phyloP scores from a whole-genome alignment of 2,888 invertebrate genomes.

The Cyaniris semiargus region DNA sequence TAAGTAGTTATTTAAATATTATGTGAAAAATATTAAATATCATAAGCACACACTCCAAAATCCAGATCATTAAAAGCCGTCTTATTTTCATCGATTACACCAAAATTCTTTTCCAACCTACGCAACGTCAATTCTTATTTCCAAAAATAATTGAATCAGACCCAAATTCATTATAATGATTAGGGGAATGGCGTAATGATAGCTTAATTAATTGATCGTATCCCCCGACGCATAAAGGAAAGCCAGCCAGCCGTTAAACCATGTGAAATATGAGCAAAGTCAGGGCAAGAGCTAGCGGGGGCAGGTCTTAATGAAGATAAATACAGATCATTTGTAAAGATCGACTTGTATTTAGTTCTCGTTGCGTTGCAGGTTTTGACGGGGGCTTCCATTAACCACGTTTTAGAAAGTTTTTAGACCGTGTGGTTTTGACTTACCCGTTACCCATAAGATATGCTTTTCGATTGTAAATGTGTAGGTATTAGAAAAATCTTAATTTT shows the following conservation, averaged over 20 bases:
- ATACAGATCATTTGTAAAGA: constrained; percentile 76
- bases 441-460: not conserved
- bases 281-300: constrained; percentile 72
- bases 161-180: constrained; percentile 67
- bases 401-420: not conserved
- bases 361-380: constrained; percentile 10
- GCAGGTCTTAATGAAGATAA: constrained; percentile 78
- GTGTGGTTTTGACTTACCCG: not conserved
- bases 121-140: constrained; percentile 35
- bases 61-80: not conserved
- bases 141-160: constrained; percentile 58
- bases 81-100: not conserved
- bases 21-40: too few species aligned
- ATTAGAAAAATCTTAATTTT: too few species aligned
- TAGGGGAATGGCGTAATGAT: constrained; percentile 64
- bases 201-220: constrained; percentile 78
- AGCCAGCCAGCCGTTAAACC: constrained; percentile 71
- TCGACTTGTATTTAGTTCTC: constrained; percentile 59
- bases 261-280: constrained; percentile 78
- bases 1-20: too few species aligned
- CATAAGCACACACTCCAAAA: too few species aligned
- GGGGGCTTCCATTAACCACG: not conserved
- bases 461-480: too few species aligned
- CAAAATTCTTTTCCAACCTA: not conserved
- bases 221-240: constrained; percentile 75